Percentiles rank a stretch among this genome's conserved stretches.
phyloP scores from a whole-genome alignment of 2,888 invertebrate species.

The Drosophila infuscata region DNA sequence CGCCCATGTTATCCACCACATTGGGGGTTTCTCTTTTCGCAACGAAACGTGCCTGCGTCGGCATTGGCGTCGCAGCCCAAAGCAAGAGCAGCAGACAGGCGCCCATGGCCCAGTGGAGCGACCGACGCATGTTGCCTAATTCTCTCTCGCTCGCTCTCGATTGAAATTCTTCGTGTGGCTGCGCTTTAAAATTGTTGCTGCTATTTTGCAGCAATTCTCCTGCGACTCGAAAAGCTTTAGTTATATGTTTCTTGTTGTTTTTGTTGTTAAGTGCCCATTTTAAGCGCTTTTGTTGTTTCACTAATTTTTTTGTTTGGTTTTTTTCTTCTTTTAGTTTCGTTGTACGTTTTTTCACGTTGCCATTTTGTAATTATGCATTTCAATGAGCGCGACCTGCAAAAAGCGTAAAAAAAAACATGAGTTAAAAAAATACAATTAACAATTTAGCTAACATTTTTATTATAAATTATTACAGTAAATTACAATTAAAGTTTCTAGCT shows the following conservation, averaged over 20 bases:
- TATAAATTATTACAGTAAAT: constrained; percentile 18
- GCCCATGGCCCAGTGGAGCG: constrained; percentile 38
- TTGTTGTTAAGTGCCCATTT: constrained; percentile 58
- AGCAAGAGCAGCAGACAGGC: constrained; percentile 40
- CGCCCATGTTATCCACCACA: constrained; percentile 36
- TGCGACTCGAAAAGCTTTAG: constrained; percentile 19
- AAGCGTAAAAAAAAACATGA: constrained; percentile 19
- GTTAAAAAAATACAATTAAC: constrained; percentile 29
- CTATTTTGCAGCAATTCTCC: constrained; percentile 31
- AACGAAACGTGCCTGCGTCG: constrained; percentile 69
- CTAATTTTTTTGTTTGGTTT: constrained; percentile 17
- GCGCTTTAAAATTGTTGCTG: constrained; percentile 52
- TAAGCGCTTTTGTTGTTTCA: constrained; percentile 34
- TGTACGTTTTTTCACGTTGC: constrained; percentile 45
- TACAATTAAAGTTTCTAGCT: constrained; percentile 1
- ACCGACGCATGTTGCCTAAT: constrained; percentile 49
- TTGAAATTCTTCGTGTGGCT: constrained; percentile 46
- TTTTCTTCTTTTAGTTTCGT: constrained; percentile 28
- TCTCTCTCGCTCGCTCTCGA: constrained; percentile 19
- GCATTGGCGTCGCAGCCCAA: constrained; percentile 44
- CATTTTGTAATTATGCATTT: constrained; percentile 53
- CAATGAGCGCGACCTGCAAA: constrained; percentile 51
- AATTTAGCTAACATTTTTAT: constrained; percentile 29
- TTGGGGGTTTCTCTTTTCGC: constrained; percentile 70
- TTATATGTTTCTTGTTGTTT: constrained; percentile 20